These are phyloP conservation scores for Drosophila virilis DNA, from an alignment of 1,140 invertebrate species.

Conservation along the genomic window DNA sequence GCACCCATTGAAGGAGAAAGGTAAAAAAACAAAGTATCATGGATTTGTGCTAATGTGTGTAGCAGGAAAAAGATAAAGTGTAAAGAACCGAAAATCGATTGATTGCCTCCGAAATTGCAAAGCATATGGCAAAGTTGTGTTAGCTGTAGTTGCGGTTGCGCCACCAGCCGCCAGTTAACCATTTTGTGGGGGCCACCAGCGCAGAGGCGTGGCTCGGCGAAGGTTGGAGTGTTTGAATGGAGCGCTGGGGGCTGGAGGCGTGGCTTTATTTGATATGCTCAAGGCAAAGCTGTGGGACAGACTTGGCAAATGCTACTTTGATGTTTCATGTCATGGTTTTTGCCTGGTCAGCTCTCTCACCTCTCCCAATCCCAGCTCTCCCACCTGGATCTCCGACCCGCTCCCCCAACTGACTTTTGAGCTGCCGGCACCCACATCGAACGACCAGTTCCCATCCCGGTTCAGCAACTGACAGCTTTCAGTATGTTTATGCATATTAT, in stretches of 20 bases:
- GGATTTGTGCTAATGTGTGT: too few species aligned
- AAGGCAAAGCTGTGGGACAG: slow-evolving; percentile 4
- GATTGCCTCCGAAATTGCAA: slow-evolving; percentile 7
- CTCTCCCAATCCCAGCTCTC: neutral
- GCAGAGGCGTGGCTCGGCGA: neutral
- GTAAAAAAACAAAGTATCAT: too few species aligned
- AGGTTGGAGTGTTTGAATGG: neutral
- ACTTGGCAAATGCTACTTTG: slow-evolving; percentile 30
- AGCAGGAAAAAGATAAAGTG: too few species aligned
- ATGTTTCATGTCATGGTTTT: slow-evolving; percentile 39
- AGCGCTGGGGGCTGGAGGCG: neutral
- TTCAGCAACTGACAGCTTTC: slow-evolving; percentile 25
- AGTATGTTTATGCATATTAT: slow-evolving; percentile 38
- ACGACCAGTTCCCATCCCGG: neutral
- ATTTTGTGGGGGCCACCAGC: neutral
- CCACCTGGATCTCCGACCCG: neutral
- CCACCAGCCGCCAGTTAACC: slow-evolving; percentile 1
- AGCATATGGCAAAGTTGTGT: slow-evolving; percentile 5
- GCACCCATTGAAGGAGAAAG: too few species aligned
- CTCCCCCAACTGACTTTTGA: neutral
- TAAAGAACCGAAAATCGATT: slow-evolving; percentile 1
- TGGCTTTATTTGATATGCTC: slow-evolving; percentile 33
- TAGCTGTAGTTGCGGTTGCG: neutral
- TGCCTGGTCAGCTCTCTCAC: neutral
- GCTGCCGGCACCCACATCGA: neutral